Evolutionary conservation across 2,888 invertebrate genomes (phyloP).

Genomic region (Pediacus dermestoides): DNA sequence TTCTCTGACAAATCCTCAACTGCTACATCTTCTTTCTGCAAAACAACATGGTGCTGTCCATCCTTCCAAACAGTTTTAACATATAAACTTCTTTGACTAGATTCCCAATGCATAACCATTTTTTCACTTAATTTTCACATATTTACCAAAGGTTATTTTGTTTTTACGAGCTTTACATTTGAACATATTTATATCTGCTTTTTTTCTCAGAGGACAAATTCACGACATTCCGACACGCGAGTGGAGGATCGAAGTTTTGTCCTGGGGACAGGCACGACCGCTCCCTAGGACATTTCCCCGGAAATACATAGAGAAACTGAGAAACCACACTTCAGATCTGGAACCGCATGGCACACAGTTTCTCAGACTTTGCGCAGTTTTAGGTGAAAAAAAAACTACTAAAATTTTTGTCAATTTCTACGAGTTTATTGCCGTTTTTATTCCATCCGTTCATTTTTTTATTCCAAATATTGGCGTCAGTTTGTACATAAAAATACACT

Average conservation of each 20-base stretch:
- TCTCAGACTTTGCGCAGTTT: background rate
- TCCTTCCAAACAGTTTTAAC: conserved; percentile 66
- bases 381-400: too few species aligned
- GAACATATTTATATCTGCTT: background rate
- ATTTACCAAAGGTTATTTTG: too few species aligned
- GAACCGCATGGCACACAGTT: conserved; percentile 18
- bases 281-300: conserved; percentile 36
- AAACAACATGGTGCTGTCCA: conserved; percentile 65
- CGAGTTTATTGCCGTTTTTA: too few species aligned
- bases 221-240: conserved; percentile 19
- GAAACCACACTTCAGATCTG: conserved; percentile 15
- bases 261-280: conserved; percentile 40
- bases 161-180: too few species aligned
- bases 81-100: conserved; percentile 56
- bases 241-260: conserved; percentile 19
- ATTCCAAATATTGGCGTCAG: too few species aligned
- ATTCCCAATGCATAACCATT: conserved; percentile 57
- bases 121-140: too few species aligned
- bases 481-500: too few species aligned
- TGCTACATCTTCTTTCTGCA: conserved; percentile 48
- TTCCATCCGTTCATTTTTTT: too few species aligned
- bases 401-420: too few species aligned
- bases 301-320: conserved; percentile 33
- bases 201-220: conserved; percentile 6
- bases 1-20: background rate